Evolutionary conservation across 2,113 vertebrate genomes (phyloP), one percentile per base, ranked within the genome.

Genomic region (Corythaixoides concolor): DNA sequence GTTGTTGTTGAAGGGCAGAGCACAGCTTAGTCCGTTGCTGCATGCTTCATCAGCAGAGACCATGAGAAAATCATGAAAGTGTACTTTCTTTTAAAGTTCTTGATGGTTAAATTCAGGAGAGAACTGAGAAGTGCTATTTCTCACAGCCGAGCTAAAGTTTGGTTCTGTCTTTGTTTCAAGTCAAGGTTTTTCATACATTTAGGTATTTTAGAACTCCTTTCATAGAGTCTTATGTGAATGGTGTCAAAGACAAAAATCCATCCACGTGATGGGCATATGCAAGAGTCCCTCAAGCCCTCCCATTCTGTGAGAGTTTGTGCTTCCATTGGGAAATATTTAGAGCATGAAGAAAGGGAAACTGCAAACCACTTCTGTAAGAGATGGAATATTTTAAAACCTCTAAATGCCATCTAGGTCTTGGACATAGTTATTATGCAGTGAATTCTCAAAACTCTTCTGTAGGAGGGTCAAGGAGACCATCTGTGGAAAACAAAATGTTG

Each of bases 321-420:
- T 83, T 70, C 23, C 27, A 22, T 2, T 56, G 69, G 39, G 56
- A 60, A 82, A 78, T 45, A 91, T 49, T 76, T 75, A 75, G 69
- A 90, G 39, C 33, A 72, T 11, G 15, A 82, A 84, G 69, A 68
- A 15, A 74, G 28, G 77, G 60, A 89, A 89, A 72, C 22, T 81
- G 53, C 12, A 81, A 91, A 82, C 11, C 7, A 26, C 67, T 81
- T 67, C 13, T 66, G 22, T 60, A 45, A 83, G 32, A 80, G 52
- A 22, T 23, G 33, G 22, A 49, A 68, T 89, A 88, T 91, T 95
- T 89, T 62, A 73, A 95, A 85, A 85, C 32, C 32, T 56, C 88
- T 86, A 59, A 97, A 86, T 94, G 39, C 39, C 5, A 18, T 43
- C 24, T 72, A 83, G 67, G 39, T 67, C 35, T 93, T 49, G 50